Evolutionary conservation across 2,113 vertebrate species (phyloP).

Genomic region (Nibea albiflora): DNA sequence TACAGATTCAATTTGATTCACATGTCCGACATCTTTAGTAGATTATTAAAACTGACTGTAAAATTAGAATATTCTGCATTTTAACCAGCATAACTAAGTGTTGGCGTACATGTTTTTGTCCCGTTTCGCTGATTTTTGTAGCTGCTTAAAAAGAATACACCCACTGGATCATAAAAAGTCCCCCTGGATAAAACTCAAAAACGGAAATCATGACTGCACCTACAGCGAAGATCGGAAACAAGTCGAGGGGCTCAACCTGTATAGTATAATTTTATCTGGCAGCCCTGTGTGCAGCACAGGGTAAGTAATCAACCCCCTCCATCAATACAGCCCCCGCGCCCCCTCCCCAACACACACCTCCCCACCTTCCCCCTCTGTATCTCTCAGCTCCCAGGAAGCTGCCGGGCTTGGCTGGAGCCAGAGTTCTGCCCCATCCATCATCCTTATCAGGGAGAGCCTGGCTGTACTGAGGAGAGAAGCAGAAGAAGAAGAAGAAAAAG

Average conservation of each 20-base stretch:
- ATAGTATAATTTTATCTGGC: slow-evolving; percentile 33
- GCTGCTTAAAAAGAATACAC: background rate
- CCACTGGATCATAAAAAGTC: no score
- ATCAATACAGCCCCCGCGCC: background rate
- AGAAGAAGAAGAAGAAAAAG: slow-evolving; percentile 12
- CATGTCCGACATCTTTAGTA: no score
- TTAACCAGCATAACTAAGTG: background rate
- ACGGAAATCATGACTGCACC: background rate
- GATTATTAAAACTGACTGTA: no score
- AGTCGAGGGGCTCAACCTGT: background rate
- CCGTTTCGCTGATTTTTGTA: background rate
- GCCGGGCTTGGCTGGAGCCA: slow-evolving; percentile 90
- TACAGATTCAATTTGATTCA: no score
- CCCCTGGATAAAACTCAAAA: background rate
- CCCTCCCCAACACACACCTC: background rate
- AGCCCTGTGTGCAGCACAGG: background rate
- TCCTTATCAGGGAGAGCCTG: slow-evolving; percentile 90
- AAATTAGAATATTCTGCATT: no score
- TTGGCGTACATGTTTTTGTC: background rate
- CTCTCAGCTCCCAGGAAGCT: slow-evolving; percentile 88
- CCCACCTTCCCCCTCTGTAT: slow-evolving; percentile 54
- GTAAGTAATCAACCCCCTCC: background rate
- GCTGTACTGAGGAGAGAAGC: slow-evolving; percentile 72
- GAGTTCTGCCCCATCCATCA: slow-evolving; percentile 91
- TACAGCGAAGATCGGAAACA: background rate